These are phyloP conservation scores for Sphaerophoria taeniata DNA, from an alignment of 2,888 invertebrate species.

Conservation along the genomic window DNA sequence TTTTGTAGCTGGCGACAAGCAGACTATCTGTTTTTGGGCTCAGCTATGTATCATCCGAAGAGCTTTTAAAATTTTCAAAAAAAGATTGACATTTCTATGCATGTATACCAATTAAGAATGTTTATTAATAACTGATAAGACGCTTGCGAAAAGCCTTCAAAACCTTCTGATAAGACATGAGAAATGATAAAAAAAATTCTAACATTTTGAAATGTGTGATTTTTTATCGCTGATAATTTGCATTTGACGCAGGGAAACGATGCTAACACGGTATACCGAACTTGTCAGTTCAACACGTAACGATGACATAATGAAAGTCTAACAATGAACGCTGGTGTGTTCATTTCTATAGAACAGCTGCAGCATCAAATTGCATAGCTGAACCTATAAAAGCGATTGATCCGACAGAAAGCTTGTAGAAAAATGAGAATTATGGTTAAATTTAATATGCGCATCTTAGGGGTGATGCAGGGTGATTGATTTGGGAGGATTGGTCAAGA, in stretches of 20 bases:
- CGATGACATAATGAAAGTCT: conserved; percentile 58
- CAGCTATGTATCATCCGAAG: conserved; percentile 6
- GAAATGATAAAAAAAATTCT: not conserved
- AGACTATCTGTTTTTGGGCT: conserved; percentile 59
- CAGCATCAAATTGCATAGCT: conserved; percentile 22
- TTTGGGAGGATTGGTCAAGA: no score
- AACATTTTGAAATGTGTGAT: not conserved
- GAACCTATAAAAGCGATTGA: not conserved
- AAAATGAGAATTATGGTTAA: not conserved
- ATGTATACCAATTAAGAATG: not conserved
- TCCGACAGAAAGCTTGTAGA: not conserved
- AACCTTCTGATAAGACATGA: conserved; percentile 12
- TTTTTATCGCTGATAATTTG: conserved; percentile 6
- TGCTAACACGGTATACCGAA: not conserved
- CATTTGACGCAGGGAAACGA: conserved; percentile 1
- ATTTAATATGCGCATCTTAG: not conserved
- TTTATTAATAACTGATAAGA: conserved; percentile 22
- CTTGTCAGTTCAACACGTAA: conserved; percentile 30
- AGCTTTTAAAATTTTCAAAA: conserved; percentile 10
- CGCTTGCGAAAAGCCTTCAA: not conserved
- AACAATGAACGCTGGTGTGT: not conserved
- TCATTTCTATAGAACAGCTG: not conserved
- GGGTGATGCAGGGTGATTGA: not conserved
- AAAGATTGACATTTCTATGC: not conserved
- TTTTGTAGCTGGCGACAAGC: conserved; percentile 58